A percentile compares a stretch with the other conserved stretches of the same genome.
Evolutionary conservation across 2,113 vertebrate genomes (phyloP).

Genomic region (Mesoclemmys tuberculata): DNA sequence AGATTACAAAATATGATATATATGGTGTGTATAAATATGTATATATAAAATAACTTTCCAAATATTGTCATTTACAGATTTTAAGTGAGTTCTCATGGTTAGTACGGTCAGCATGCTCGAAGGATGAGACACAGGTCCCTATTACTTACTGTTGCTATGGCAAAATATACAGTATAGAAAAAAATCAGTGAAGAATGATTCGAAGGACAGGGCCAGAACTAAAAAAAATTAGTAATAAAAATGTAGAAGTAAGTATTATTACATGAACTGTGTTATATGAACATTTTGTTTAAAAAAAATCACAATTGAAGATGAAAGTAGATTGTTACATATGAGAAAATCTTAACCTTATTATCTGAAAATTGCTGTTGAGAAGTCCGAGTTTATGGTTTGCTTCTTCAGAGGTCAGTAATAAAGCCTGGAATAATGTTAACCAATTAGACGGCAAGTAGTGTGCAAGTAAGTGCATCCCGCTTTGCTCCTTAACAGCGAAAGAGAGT

Average conservation of each 20-base stretch:
- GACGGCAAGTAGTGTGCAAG: background rate
- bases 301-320: background rate
- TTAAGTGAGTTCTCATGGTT: conserved; percentile 16
- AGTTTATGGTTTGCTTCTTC: background rate
- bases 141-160: conserved; percentile 84
- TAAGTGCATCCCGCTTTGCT: background rate
- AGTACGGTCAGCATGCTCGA: conserved; percentile 40
- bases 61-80: conserved; percentile 21
- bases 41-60: background rate
- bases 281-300: background rate
- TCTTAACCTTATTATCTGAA: background rate
- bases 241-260: conserved; percentile 10
- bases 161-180: conserved; percentile 73
- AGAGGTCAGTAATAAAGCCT: background rate
- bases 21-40: background rate
- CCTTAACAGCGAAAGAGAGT: background rate
- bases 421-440: background rate
- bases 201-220: conserved; percentile 80
- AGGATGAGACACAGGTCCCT: conserved; percentile 49
- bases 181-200: conserved; percentile 83
- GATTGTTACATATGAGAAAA: background rate
- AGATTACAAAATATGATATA: background rate
- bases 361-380: background rate
- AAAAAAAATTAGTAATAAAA: conserved; percentile 75
- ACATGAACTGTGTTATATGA: background rate